Conservation (phyloP, 2,113 vertebrate species). For the Lathamus discolor region DNA sequence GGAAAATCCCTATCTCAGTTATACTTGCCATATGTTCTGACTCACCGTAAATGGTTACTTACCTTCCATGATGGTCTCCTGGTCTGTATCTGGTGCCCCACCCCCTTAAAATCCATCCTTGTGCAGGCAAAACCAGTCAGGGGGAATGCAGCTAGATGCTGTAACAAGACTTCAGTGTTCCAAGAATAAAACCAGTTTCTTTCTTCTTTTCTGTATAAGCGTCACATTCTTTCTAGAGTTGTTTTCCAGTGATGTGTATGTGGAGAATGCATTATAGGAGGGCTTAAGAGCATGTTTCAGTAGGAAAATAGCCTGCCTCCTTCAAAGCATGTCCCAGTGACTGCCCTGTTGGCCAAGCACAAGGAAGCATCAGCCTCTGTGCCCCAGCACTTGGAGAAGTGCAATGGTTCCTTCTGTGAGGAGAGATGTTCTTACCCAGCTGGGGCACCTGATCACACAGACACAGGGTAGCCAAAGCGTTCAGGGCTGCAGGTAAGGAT, state of each 20-base stretch:
- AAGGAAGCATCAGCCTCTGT: neutral
- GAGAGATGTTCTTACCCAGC: neutral
- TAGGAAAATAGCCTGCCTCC: neutral
- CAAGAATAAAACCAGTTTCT: conserved; percentile 72
- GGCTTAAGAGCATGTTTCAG: neutral
- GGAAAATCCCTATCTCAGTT: conserved; percentile 35
- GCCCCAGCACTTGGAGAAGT: neutral
- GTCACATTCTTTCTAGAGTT: conserved; percentile 15
- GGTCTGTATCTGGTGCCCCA: conserved; percentile 41
- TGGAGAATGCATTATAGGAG: neutral
- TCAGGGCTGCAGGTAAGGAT: neutral
- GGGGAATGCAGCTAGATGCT: conserved; percentile 53
- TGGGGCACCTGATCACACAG: neutral
- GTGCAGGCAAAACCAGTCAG: conserved; percentile 51
- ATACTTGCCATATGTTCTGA: conserved; percentile 16
- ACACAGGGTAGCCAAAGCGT: neutral
- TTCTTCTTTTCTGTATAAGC: conserved; percentile 48
- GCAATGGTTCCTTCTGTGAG: neutral
- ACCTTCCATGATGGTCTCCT: conserved; percentile 3
- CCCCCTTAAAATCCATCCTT: conserved; percentile 42
- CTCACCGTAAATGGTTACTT: conserved; percentile 40
- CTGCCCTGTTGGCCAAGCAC: neutral
- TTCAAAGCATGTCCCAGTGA: neutral
- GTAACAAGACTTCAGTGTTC: conserved; percentile 32
- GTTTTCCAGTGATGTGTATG: neutral